Evolutionary conservation across 1,140 invertebrate genomes (phyloP).

Genomic region (Tetramorium alpestre): DNA sequence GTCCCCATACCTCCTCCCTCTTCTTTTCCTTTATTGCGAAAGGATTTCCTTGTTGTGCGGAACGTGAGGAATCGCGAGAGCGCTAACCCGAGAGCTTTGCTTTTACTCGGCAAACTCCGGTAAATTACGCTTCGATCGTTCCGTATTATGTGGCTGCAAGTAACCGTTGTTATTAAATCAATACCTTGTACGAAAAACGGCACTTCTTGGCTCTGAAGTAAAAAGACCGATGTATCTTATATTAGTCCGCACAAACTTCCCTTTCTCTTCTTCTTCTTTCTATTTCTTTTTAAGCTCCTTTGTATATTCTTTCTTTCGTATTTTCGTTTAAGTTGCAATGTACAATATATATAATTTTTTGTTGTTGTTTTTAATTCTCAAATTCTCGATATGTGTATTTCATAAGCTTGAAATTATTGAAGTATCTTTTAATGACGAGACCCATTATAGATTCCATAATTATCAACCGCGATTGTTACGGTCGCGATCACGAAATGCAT

Average conservation of each 20-base stretch:
- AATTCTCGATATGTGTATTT: not conserved
- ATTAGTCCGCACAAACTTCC: not conserved
- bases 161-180: slow-evolving; percentile 44
- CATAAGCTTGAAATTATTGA: not conserved
- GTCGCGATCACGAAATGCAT: not conserved
- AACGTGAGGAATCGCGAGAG: slow-evolving; percentile 18
- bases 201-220: not conserved
- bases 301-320: not conserved
- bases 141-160: slow-evolving; percentile 6
- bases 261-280: not conserved
- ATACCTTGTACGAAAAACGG: slow-evolving; percentile 6
- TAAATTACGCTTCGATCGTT: slow-evolving; percentile 29
- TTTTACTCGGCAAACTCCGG: slow-evolving; percentile 39
- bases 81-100: not conserved
- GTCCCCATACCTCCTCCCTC: not conserved
- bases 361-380: not conserved
- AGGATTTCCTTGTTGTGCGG: slow-evolving; percentile 42
- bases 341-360: not conserved
- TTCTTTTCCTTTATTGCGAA: slow-evolving; percentile 51
- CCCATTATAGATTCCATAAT: not conserved
- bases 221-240: not conserved
- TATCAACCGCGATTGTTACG: not conserved
- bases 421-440: too few species aligned
- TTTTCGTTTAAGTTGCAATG: not conserved
- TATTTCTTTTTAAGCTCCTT: not conserved